Percentiles rank a stretch among this genome's conserved stretches.
Conservation (phyloP, 2,797 vertebrate genomes). For the Anguilla pacifica region DNA sequence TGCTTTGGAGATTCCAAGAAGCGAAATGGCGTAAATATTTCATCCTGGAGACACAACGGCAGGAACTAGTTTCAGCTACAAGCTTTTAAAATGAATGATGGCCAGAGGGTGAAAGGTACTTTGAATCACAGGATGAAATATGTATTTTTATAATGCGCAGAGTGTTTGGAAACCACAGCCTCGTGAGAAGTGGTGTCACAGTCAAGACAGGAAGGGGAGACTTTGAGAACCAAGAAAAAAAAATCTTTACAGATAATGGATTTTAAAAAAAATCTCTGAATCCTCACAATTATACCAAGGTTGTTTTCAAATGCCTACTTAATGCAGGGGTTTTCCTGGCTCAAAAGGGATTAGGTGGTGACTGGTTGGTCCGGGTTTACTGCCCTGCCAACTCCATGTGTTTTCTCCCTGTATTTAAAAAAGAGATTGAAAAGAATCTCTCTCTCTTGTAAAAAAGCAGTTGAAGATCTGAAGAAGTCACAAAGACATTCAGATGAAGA, state of each 20-base stretch:
- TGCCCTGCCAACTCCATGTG: too few relatives aligned
- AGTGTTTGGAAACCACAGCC: background rate
- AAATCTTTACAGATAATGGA: background rate
- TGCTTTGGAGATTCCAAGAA: background rate
- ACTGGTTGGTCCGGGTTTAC: too few relatives aligned
- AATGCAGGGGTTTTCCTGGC: too few relatives aligned
- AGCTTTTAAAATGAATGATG: slow-evolving; percentile 22
- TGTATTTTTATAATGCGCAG: background rate
- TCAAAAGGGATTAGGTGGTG: too few relatives aligned
- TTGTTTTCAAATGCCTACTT: background rate
- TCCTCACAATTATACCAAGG: background rate
- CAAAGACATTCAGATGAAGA: too few relatives aligned
- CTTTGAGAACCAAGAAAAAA: background rate
- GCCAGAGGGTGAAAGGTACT: slow-evolving; percentile 13
- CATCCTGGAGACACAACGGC: background rate
- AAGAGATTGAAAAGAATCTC: background rate
- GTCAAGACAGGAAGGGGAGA: background rate
- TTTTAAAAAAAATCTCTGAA: background rate
- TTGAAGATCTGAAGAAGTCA: background rate
- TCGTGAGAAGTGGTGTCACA: background rate
- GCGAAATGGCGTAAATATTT: background rate
- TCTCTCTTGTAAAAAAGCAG: background rate
- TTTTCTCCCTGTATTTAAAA: too few relatives aligned
- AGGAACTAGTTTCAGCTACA: background rate
- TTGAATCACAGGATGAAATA: background rate